phyloP scores from a whole-genome alignment of 1,140 invertebrate species.

The Physella acuta region DNA sequence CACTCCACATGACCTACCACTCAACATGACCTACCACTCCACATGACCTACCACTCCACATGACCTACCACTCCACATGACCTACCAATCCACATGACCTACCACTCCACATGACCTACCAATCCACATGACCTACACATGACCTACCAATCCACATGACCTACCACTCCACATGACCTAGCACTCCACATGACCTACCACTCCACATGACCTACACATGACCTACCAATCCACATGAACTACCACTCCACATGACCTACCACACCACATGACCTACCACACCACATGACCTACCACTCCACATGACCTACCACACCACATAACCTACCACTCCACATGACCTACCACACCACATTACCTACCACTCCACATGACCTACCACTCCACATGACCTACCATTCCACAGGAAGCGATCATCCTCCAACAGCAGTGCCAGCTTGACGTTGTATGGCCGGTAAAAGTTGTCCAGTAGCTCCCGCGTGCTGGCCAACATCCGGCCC shows the following conservation, averaged over 20 bases:
- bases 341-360: neutral
- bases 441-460: slow-evolving; percentile 17
- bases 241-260: neutral
- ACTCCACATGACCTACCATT: neutral
- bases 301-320: neutral
- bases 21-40: too few relatives aligned
- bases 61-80: neutral
- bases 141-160: neutral
- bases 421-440: neutral
- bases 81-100: neutral
- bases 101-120: neutral
- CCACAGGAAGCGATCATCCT: slow-evolving; percentile 11
- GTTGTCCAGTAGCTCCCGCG: slow-evolving; percentile 8
- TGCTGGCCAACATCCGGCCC: slow-evolving; percentile 8
- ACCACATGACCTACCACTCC: neutral
- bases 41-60: too few relatives aligned
- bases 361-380: neutral
- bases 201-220: too few relatives aligned
- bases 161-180: neutral
- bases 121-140: too few relatives aligned
- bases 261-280: neutral
- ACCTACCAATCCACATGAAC: neutral
- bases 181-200: too few relatives aligned
- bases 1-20: too few relatives aligned
- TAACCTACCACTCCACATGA: neutral